A percentile compares a stretch with the other conserved stretches of the same genome.
Evolutionary conservation across 2,888 invertebrate genomes (phyloP).

Genomic region (Lithodes maja): DNA sequence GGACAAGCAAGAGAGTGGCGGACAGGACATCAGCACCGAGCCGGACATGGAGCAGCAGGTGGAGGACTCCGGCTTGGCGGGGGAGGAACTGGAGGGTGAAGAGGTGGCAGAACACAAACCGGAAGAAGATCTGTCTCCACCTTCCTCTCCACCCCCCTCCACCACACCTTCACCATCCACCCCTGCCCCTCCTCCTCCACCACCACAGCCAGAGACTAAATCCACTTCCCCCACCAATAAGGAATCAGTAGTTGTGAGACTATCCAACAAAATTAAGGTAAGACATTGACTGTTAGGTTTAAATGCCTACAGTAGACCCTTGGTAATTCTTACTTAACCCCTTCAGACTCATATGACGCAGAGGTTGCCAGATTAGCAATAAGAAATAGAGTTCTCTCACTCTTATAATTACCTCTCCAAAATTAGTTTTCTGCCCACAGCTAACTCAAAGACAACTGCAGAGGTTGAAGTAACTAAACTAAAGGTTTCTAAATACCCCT

Average conservation of each 20-base stretch:
- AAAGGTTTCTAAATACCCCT: too few relatives aligned
- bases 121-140: conserved; percentile 31
- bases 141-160: not conserved
- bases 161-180: not conserved
- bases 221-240: conserved; percentile 80
- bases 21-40: conserved; percentile 11
- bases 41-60: not conserved
- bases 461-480: too few relatives aligned
- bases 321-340: too few relatives aligned
- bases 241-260: conserved; percentile 95
- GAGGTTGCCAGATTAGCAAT: too few relatives aligned
- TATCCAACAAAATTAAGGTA: conserved; percentile 96
- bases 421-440: too few relatives aligned
- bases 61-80: conserved; percentile 37
- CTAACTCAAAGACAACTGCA: too few relatives aligned
- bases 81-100: conserved; percentile 25
- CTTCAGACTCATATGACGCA: too few relatives aligned
- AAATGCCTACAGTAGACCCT: too few relatives aligned
- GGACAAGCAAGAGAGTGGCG: not conserved
- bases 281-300: conserved; percentile 69
- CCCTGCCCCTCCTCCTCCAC: conserved; percentile 40
- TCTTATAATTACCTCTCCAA: too few relatives aligned
- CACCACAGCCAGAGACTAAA: conserved; percentile 74
- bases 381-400: too few relatives aligned
- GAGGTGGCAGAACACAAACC: conserved; percentile 38